Evolutionary conservation across 2,113 vertebrate species (phyloP).

Genomic region (Paedocypris sp.): DNA sequence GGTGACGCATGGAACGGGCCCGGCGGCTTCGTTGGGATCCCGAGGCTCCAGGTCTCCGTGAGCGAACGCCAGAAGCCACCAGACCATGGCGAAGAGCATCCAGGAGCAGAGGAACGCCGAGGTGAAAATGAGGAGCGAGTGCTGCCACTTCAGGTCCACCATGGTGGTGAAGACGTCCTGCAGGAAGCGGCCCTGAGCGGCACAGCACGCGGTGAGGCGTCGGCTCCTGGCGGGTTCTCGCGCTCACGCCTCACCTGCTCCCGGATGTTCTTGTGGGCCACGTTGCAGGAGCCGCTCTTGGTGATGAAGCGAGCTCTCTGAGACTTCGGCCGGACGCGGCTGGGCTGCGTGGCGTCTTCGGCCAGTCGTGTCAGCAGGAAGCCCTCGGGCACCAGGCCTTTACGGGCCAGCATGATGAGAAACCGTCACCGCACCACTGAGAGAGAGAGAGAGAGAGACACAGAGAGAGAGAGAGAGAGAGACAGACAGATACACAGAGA

Average conservation of each 20-base stretch:
- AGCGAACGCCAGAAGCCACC: conserved; percentile 74
- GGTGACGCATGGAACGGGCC: conserved; percentile 63
- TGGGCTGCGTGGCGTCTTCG: conserved; percentile 55
- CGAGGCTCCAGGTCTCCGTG: conserved; percentile 67
- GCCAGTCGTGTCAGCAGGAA: conserved; percentile 67
- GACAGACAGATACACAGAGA: too few relatives aligned
- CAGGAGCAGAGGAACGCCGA: conserved; percentile 74
- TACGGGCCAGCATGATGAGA: conserved; percentile 63
- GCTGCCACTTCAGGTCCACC: conserved; percentile 75
- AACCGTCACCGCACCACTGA: neutral
- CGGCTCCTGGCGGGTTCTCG: too few relatives aligned
- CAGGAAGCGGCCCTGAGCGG: conserved; percentile 64
- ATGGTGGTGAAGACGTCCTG: conserved; percentile 76
- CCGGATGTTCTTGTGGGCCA: conserved; percentile 75
- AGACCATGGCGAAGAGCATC: conserved; percentile 73
- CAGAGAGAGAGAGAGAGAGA: too few relatives aligned
- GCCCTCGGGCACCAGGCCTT: conserved; percentile 64
- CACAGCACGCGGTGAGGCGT: too few relatives aligned
- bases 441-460: neutral
- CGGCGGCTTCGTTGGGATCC: conserved; percentile 31
- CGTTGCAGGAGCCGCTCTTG: conserved; percentile 69
- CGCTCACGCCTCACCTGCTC: conserved; percentile 63
- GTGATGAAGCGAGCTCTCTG: conserved; percentile 67
- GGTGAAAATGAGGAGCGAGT: conserved; percentile 72
- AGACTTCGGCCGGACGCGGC: conserved; percentile 41